Evolutionary conservation across 1,140 invertebrate species (phyloP).

Genomic region (Ctenoplectra terminalis): DNA sequence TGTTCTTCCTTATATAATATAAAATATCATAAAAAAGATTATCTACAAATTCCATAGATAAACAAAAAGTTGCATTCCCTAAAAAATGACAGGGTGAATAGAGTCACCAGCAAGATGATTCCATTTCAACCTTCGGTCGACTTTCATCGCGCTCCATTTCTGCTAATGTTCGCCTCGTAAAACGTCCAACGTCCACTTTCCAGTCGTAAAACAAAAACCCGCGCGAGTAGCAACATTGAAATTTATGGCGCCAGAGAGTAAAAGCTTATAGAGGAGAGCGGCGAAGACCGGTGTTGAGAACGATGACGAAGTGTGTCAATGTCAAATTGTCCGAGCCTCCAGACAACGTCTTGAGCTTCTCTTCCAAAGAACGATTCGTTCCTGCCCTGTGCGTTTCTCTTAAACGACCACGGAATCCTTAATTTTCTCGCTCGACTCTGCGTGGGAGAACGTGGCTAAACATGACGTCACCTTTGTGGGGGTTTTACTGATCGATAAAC

Average conservation of each 20-base stretch:
- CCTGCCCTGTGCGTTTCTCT: constrained; percentile 19
- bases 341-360: constrained; percentile 44
- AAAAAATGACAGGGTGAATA: neutral
- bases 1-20: too few species aligned
- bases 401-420: constrained; percentile 43
- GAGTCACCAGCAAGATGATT: neutral
- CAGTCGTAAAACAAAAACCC: neutral
- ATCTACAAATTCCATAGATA: neutral
- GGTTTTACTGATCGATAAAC: constrained; percentile 68
- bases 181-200: neutral
- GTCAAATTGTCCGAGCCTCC: constrained; percentile 53
- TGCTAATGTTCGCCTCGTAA: neutral
- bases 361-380: constrained; percentile 26
- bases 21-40: neutral
- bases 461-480: constrained; percentile 68
- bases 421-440: constrained; percentile 26
- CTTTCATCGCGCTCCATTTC: neutral
- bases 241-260: constrained; percentile 10
- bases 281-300: constrained; percentile 29
- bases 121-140: neutral
- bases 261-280: neutral
- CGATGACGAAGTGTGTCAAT: constrained; percentile 72
- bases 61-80: neutral
- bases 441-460: constrained; percentile 65
- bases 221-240: neutral